These are phyloP conservation scores for Callitettix versicolor DNA, from an alignment of 1,140 invertebrate species.

Conservation along the genomic window DNA sequence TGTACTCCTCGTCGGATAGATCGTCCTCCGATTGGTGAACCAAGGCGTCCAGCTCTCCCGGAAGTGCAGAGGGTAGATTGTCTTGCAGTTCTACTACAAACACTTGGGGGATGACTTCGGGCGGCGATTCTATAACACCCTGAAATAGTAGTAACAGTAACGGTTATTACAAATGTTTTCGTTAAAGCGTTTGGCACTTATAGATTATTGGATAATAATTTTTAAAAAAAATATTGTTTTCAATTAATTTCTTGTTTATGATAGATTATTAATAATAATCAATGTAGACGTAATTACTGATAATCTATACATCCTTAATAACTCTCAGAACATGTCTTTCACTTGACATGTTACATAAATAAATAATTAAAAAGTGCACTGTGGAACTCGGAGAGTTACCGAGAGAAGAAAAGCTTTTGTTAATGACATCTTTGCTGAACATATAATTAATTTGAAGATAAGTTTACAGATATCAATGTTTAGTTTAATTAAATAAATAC, in stretches of 20 bases:
- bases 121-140: not conserved
- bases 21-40: conserved; percentile 34
- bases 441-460: too few relatives aligned
- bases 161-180: conserved; percentile 23
- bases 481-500: too few relatives aligned
- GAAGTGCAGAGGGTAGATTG: not conserved
- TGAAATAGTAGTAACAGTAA: conserved; percentile 27
- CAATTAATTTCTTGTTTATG: not conserved
- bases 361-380: too few relatives aligned
- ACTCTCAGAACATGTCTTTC: too few relatives aligned
- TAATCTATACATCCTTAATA: not conserved
- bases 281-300: not conserved
- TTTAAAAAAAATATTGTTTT: not conserved
- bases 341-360: too few relatives aligned
- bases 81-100: too few relatives aligned
- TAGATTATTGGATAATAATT: too few relatives aligned
- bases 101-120: not conserved
- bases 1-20: conserved; percentile 34
- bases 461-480: too few relatives aligned
- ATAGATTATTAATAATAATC: not conserved
- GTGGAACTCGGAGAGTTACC: too few relatives aligned
- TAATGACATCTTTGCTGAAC: too few relatives aligned
- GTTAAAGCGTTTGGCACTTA: not conserved
- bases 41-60: conserved; percentile 29
- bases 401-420: too few relatives aligned